Conservation (phyloP, 2,113 vertebrate genomes). For the Chloropsis cyanopogon region DNA sequence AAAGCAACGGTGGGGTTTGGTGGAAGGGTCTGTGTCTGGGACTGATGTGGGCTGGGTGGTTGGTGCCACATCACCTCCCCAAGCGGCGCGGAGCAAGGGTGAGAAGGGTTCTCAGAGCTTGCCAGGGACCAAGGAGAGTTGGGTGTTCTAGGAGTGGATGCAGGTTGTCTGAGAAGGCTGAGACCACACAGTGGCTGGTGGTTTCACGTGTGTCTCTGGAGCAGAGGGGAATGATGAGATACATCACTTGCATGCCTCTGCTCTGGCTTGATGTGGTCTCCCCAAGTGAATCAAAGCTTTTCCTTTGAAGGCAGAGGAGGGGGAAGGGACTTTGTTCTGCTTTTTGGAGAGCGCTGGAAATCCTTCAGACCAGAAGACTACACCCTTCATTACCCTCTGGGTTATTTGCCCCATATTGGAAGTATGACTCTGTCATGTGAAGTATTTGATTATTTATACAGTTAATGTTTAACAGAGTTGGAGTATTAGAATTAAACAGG, state of each 20-base stretch:
- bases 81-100: fast-evolving
- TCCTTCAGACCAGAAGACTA: conserved; percentile 44
- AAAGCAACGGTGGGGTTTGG: neutral
- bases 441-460: conserved; percentile 64
- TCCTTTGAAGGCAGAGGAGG: conserved; percentile 43
- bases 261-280: conserved; percentile 60
- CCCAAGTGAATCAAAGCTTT: neutral
- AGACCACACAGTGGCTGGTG: conserved; percentile 15
- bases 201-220: conserved; percentile 19
- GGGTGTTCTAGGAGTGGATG: neutral
- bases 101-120: neutral
- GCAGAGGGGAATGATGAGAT: conserved; percentile 7
- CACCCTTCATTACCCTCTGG: conserved; percentile 56
- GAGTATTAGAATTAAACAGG: conserved; percentile 57
- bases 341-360: conserved; percentile 33
- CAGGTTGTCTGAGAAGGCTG: neutral
- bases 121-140: neutral
- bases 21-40: neutral
- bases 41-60: neutral
- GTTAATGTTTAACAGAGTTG: conserved; percentile 65
- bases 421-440: conserved; percentile 52
- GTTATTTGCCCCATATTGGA: conserved; percentile 60
- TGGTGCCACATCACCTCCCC: neutral
- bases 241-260: conserved; percentile 8
- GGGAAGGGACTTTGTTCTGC: conserved; percentile 62